Conservation (phyloP, 2,888 invertebrate species). For the Lordiphosa andalusiaca region DNA sequence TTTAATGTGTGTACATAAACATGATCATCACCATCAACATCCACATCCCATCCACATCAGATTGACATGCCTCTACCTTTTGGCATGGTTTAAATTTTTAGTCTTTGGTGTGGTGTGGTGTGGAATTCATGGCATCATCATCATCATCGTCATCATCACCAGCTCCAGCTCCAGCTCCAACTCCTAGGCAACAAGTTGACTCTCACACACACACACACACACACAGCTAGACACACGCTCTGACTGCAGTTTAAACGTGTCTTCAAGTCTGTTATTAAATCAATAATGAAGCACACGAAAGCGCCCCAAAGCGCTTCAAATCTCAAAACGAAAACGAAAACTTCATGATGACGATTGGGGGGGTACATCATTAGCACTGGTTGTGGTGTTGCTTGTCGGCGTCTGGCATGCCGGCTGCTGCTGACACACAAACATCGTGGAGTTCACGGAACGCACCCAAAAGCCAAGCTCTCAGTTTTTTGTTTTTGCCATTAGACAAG, state of each 20-base stretch:
- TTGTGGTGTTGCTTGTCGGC: conserved; percentile 35
- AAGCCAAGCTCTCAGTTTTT: conserved; percentile 70
- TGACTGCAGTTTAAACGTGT: conserved; percentile 69
- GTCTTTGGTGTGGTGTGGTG: conserved; percentile 36
- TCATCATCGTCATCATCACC: conserved; percentile 20
- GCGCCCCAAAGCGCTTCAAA: conserved; percentile 48
- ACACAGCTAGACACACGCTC: conserved; percentile 32
- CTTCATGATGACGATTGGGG: conserved; percentile 43
- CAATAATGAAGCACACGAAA: conserved; percentile 78
- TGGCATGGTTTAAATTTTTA: conserved; percentile 52
- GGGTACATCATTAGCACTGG: conserved; percentile 70
- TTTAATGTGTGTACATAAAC: conserved; percentile 29
- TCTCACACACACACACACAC: conserved; percentile 44
- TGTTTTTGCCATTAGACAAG: conserved; percentile 56
- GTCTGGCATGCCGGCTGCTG: conserved; percentile 58
- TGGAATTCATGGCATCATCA: conserved; percentile 66
- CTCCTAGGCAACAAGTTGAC: conserved; percentile 50
- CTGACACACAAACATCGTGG: conserved; percentile 79
- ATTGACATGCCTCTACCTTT: conserved; percentile 39
- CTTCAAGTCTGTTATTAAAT: conserved; percentile 76
- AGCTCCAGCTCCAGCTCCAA: background rate
- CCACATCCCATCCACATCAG: conserved; percentile 19
- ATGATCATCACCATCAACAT: conserved; percentile 26
- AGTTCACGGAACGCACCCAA: conserved; percentile 81
- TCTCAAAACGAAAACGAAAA: conserved; percentile 23